Base-by-base conservation (phyloP, 2,888 invertebrate species). In the Heliconius charithonia region DNA sequence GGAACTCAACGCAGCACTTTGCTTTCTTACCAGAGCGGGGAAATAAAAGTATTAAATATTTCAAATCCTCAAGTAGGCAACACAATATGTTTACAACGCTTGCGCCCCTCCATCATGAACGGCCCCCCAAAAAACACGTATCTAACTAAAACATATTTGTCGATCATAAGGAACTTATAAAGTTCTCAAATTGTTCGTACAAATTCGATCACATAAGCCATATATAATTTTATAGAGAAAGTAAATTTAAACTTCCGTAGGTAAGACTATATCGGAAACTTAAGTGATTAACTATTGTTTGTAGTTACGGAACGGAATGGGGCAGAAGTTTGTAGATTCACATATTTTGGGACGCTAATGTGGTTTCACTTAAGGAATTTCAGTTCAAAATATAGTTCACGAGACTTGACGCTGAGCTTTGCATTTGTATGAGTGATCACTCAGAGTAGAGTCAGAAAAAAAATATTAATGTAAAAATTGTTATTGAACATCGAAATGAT, bases 221-320 rank as follows among this genome's bases (percentile, higher is more conserved):
- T 69, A 72, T 59, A 72, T 72, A 32, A 72, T 72, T 59, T 56
- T 72, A 72, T 37, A 37, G n/a, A 32, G 59, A 72, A 72, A 72
- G 72, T 72, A 72, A 72, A 72, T 72, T 72, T 78, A 59, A 79
- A 76, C 73, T 81, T 76, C 29, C 25, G 16, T 79, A 77, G 73
- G 77, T 76, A 79, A 75, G 88, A 89, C 89, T 87, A 88, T 90
- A 91, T 90, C 88, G 88, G 85, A 87, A 92, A 92, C 91, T 92
- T 91, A 88, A 88, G 91, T 91, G 91, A 92, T 92, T 92, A 92
- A 92, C 88, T 89, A 89, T 89, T 88, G 88, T 88, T 86, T 84
- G 87, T 85, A 83, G 84, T 83, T 82, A 51, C 59, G 78, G 81
- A 82, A 83, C 85, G 89, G 90, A 91, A 90, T 88, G 88, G 89